Conservation (phyloP, 2,888 invertebrate species). For the Bembecia ichneumoniformis region DNA sequence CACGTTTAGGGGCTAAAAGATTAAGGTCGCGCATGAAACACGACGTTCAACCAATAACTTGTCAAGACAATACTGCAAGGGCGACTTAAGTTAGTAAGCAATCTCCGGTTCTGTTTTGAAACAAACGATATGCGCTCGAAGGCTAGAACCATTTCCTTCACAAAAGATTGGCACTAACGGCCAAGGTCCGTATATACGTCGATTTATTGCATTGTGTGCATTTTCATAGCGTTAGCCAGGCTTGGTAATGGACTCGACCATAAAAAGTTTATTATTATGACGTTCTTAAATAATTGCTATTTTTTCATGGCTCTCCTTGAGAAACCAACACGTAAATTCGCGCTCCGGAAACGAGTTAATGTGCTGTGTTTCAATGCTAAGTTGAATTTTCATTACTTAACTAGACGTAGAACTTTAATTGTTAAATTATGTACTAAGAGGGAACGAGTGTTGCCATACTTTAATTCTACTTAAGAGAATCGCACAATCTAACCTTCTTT, state of each 20-base stretch:
- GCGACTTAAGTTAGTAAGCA: neutral
- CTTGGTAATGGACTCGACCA: neutral
- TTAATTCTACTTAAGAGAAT: too few species aligned
- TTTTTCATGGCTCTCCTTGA: neutral
- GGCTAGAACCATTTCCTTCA: neutral
- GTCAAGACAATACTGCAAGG: neutral
- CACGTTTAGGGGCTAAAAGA: too few species aligned
- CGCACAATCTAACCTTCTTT: too few species aligned
- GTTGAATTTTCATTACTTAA: neutral
- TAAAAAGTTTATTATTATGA: neutral
- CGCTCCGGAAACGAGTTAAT: neutral
- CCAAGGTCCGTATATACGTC: neutral
- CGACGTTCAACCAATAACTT: neutral
- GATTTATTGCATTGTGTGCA: neutral
- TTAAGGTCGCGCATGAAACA: too few species aligned
- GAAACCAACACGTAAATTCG: neutral
- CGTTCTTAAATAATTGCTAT: neutral
- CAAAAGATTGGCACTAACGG: neutral
- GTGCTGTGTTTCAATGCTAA: neutral
- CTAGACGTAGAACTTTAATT: too few species aligned
- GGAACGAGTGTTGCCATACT: too few species aligned
- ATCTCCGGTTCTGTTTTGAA: neutral
- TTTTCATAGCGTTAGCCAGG: neutral
- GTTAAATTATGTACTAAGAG: too few species aligned
- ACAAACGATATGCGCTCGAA: neutral